Percentiles rank a stretch among this genome's conserved stretches.
phyloP scores from a whole-genome alignment of 2,888 invertebrate species.

The Scrobipalpa costella region DNA sequence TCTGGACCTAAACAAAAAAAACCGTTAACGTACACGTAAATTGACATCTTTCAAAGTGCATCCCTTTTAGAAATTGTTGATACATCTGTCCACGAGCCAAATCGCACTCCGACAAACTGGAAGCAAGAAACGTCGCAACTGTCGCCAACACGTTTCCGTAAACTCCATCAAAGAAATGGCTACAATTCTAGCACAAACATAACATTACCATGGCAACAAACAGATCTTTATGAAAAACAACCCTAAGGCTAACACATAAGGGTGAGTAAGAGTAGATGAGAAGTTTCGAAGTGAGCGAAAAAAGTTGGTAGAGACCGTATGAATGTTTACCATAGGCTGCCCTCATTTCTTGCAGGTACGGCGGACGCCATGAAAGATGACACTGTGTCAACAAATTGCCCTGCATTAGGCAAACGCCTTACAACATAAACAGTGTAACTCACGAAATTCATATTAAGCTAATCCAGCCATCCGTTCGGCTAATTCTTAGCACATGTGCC shows the following conservation, averaged over 20 bases:
- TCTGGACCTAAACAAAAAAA: not conserved
- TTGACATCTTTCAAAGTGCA: not conserved
- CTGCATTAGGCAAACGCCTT: constrained; percentile 67
- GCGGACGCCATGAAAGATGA: constrained; percentile 74
- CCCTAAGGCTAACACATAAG: constrained; percentile 2
- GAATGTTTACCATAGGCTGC: constrained; percentile 46
- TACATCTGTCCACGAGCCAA: constrained; percentile 71
- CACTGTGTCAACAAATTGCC: constrained; percentile 78
- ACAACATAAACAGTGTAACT: constrained; percentile 72
- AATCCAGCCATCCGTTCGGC: constrained; percentile 73
- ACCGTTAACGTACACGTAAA: not conserved
- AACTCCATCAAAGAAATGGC: constrained; percentile 53
- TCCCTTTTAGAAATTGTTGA: constrained; percentile 47
- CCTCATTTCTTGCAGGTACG: constrained; percentile 63
- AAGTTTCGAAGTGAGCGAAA: not conserved
- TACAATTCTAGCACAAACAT: constrained; percentile 47
- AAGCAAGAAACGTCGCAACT: constrained; percentile 60
- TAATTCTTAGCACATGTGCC: constrained; percentile 73
- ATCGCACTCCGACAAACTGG: constrained; percentile 58
- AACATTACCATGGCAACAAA: constrained; percentile 36
- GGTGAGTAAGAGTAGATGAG: not conserved
- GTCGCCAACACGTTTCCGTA: constrained; percentile 67
- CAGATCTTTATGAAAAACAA: constrained; percentile 8
- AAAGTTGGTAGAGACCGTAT: constrained; percentile 23
- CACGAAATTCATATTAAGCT: constrained; percentile 75